Evolutionary conservation across 2,888 invertebrate species (phyloP), one percentile per base, ranked within the genome.

Genomic region (Pammene aurita): DNA sequence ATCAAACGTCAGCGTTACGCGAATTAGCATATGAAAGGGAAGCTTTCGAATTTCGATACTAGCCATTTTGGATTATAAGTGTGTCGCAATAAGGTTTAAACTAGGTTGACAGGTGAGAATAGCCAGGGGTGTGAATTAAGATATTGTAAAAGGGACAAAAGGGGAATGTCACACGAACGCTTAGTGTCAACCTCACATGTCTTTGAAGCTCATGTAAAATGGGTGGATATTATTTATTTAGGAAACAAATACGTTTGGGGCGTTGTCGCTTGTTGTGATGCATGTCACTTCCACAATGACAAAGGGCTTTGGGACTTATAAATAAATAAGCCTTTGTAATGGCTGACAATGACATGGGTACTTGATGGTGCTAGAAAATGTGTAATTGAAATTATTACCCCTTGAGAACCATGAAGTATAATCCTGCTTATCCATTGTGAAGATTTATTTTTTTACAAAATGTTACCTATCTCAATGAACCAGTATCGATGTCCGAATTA

Each of bases 91-190:
- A 84, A 68, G 73, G 80, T 78, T 61, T 35, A 72, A 57, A 77
- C 75, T 83, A 11, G 61, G 2, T 60, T 74, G 72, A 16, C 4
- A 7, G 0, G 11, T n/a, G 55, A 72, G 75, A 77, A 83, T 75
- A 73, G 83, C 84, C 82, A 86, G 87, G 92, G 90, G 92, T 92
- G 92, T 91, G 90, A 92, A 91, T 91, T 90, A 90, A 86, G 86
- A 88, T 88, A 88, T 88, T 84, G 85, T 84, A 82, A 85, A 84
- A 83, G 87, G 85, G 84, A 83, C 80, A 84, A 84, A 82, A 79
- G 81, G 86, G 85, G 83, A 83, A 85, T 85, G 84, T 86, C 83
- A 86, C 87, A 85, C 84, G 81, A 76, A 84, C 83, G 82, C 88
- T 91, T 90, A 91, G 86, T 92, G 92, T 91, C 91, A 90, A 86